phyloP scores from a whole-genome alignment of 2,888 invertebrate species.

The Halocaridina rubra region DNA sequence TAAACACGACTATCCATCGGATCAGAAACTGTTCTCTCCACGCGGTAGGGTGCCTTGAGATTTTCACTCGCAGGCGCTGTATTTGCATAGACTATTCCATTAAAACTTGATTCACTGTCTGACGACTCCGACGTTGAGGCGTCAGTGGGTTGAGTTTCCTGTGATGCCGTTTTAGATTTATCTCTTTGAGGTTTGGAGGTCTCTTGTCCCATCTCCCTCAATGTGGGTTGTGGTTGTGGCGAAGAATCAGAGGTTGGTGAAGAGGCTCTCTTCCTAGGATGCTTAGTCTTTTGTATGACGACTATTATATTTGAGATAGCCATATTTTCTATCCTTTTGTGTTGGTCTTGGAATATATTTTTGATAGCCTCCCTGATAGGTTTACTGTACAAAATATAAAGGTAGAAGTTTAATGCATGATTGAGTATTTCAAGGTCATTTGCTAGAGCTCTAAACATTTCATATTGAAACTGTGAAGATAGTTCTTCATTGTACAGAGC shows the following conservation, averaged over 20 bases:
- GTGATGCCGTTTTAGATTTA: neutral
- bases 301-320: neutral
- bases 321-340: neutral
- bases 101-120: neutral
- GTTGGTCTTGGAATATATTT: neutral
- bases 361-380: constrained; percentile 38
- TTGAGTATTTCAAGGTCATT: constrained; percentile 71
- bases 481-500: constrained; percentile 69
- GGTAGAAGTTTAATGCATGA: constrained; percentile 72
- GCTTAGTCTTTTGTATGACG: neutral
- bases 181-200: neutral
- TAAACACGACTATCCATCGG: neutral
- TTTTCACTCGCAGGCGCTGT: no score
- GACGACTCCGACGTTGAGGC: neutral
- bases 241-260: no score
- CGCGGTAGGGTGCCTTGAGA: no score
- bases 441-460: constrained; percentile 70
- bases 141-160: neutral
- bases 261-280: no score
- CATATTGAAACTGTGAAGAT: constrained; percentile 65
- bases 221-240: neutral
- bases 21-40: neutral
- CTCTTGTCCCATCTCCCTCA: neutral
- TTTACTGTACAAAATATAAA: constrained; percentile 69
- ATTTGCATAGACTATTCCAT: neutral